phyloP scores from a whole-genome alignment of 2,797 vertebrate species.

The Gila robusta region DNA sequence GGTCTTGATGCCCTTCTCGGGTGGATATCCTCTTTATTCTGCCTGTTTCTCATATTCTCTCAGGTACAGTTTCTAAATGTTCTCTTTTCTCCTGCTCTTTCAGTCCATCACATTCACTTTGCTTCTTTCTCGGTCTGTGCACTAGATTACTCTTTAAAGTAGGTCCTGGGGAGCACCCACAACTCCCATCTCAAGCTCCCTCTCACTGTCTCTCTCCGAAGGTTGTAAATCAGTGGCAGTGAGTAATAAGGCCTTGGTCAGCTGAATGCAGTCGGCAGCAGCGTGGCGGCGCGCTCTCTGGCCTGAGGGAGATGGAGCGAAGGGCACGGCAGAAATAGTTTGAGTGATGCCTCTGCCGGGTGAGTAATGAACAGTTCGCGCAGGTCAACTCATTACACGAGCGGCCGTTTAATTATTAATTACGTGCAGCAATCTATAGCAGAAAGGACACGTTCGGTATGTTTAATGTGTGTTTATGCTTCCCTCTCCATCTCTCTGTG shows the following conservation, averaged over 20 bases:
- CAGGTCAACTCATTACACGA: slow-evolving; percentile 97
- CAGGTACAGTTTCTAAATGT: slow-evolving; percentile 19
- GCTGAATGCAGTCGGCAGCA: slow-evolving; percentile 68
- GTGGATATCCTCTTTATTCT: slow-evolving; percentile 22
- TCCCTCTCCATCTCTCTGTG: slow-evolving; percentile 76
- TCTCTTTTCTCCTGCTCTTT: slow-evolving; percentile 51
- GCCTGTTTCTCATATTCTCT: slow-evolving; percentile 15
- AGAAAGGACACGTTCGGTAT: slow-evolving; percentile 94
- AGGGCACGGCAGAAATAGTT: slow-evolving; percentile 86
- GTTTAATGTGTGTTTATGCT: slow-evolving; percentile 88
- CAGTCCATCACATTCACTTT: slow-evolving; percentile 57
- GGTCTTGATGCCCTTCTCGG: slow-evolving; percentile 10
- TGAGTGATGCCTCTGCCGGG: slow-evolving; percentile 93
- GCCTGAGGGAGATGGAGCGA: slow-evolving; percentile 72
- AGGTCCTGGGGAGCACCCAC: slow-evolving; percentile 58
- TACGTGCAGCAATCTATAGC: slow-evolving; percentile 90
- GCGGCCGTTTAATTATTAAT: slow-evolving; percentile 99
- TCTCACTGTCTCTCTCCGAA: slow-evolving; percentile 62
- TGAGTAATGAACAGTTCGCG: slow-evolving; percentile 98
- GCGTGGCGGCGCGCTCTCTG: slow-evolving; percentile 57
- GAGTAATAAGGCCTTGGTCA: slow-evolving; percentile 73
- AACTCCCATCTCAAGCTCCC: slow-evolving; percentile 36
- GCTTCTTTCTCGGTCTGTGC: slow-evolving; percentile 50
- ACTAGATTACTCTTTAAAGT: slow-evolving; percentile 69
- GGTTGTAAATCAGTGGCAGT: slow-evolving; percentile 68